phyloP scores from a whole-genome alignment of 2,888 invertebrate species.

The Drosophila greeni region DNA sequence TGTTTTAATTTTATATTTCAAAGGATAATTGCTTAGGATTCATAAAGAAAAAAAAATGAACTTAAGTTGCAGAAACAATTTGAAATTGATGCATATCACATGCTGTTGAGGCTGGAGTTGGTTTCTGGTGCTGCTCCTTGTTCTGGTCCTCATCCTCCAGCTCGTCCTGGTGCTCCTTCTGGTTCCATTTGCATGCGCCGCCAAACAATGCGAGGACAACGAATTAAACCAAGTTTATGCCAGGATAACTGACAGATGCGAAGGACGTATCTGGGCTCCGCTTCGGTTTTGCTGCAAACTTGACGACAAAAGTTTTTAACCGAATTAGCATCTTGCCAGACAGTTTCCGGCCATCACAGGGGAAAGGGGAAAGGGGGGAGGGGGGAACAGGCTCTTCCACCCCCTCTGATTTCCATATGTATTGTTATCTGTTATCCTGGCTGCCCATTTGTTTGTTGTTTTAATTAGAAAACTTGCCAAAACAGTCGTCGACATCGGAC shows the following conservation, averaged over 20 bases:
- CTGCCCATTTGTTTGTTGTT: slow-evolving; percentile 72
- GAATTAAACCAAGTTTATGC: slow-evolving; percentile 60
- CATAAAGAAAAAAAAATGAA: not conserved
- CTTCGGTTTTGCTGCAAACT: slow-evolving; percentile 61
- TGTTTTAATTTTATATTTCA: not conserved
- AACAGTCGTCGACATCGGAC: slow-evolving; percentile 41
- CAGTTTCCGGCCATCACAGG: slow-evolving; percentile 66
- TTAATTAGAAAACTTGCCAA: slow-evolving; percentile 71
- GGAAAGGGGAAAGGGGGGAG: too few species aligned
- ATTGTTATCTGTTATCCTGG: slow-evolving; percentile 66
- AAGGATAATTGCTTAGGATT: not conserved
- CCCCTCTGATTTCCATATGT: slow-evolving; percentile 65
- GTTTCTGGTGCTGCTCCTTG: slow-evolving; percentile 11
- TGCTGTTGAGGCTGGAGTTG: slow-evolving; percentile 57
- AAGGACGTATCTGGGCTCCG: slow-evolving; percentile 8
- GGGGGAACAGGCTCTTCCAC: too few species aligned
- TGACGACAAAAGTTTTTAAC: slow-evolving; percentile 72
- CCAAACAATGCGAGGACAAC: slow-evolving; percentile 55
- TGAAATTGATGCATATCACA: slow-evolving; percentile 67
- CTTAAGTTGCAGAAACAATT: slow-evolving; percentile 1
- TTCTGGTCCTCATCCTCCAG: slow-evolving; percentile 2
- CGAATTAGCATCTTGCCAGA: slow-evolving; percentile 73
- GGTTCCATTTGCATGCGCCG: slow-evolving; percentile 65
- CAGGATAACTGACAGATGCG: slow-evolving; percentile 36
- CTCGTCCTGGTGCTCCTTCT: not conserved